Conservation (phyloP, 2,113 vertebrate genomes). For the Crocuta crocuta region DNA sequence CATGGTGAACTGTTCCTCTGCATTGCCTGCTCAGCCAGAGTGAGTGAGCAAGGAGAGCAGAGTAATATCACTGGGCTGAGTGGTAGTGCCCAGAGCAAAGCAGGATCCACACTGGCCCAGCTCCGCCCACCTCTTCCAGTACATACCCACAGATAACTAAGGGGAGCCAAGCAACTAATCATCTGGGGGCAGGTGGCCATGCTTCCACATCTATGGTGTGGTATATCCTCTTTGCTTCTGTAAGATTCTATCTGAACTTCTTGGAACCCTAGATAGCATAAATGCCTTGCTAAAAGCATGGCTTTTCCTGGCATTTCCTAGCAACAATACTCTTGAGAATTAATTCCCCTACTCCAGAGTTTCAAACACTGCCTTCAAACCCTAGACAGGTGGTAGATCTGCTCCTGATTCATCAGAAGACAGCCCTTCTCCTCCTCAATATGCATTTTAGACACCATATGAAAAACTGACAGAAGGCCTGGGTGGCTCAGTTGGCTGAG, state of each 20-base stretch:
- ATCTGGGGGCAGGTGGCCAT: accelerated
- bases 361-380: no score
- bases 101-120: accelerated
- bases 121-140: no score
- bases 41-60: not conserved
- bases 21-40: no score
- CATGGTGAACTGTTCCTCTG: accelerated
- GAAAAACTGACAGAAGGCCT: no score
- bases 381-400: accelerated
- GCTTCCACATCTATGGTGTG: accelerated
- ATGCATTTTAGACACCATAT: not conserved
- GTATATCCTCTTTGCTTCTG: not conserved
- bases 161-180: accelerated
- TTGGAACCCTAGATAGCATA: not conserved
- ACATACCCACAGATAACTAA: accelerated
- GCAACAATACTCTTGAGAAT: not conserved
- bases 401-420: not conserved
- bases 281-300: accelerated
- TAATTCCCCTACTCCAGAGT: not conserved
- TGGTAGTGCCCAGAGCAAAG: not conserved
- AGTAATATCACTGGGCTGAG: not conserved
- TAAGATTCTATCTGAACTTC: not conserved
- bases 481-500: no score
- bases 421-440: not conserved
- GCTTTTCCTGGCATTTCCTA: accelerated